Conservation (phyloP, 1,140 invertebrate genomes). For the Drosophila auraria region DNA sequence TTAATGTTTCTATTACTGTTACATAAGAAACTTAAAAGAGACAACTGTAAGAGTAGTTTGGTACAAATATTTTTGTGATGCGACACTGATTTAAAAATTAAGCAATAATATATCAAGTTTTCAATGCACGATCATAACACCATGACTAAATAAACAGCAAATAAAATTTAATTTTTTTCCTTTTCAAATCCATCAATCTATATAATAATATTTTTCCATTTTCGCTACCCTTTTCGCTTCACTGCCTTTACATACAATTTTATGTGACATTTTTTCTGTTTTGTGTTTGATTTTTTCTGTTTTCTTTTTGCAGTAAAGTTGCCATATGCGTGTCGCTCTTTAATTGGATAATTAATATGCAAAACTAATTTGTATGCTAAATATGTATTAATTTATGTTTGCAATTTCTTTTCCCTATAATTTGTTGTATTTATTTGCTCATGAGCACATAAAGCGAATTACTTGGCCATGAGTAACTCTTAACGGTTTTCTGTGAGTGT, state of each 20-base stretch:
- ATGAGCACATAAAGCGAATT: constrained; percentile 28
- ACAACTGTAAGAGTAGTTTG: too few relatives aligned
- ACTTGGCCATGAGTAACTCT: constrained; percentile 45
- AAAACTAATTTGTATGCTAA: constrained; percentile 73
- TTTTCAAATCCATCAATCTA: constrained; percentile 19
- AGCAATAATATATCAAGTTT: too few relatives aligned
- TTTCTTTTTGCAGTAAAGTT: background rate
- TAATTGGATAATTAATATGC: constrained; percentile 75
- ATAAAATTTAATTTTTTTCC: background rate
- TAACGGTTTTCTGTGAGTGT: constrained; percentile 45
- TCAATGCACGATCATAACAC: too few relatives aligned
- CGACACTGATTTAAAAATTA: too few relatives aligned
- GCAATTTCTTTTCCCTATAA: constrained; percentile 14
- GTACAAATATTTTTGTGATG: too few relatives aligned
- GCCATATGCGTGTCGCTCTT: constrained; percentile 34
- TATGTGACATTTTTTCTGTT: constrained; percentile 12
- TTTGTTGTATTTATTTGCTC: constrained; percentile 23
- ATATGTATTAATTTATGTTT: constrained; percentile 46
- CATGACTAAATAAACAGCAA: background rate
- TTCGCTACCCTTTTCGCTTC: background rate
- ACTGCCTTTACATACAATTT: constrained; percentile 3
- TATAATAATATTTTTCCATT: constrained; percentile 12
- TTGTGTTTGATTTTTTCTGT: constrained; percentile 15
- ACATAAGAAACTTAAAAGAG: too few relatives aligned
- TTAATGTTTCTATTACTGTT: background rate